These are phyloP conservation scores for Orchestia grillus DNA, from an alignment of 1,140 invertebrate species.

Conservation along the genomic window DNA sequence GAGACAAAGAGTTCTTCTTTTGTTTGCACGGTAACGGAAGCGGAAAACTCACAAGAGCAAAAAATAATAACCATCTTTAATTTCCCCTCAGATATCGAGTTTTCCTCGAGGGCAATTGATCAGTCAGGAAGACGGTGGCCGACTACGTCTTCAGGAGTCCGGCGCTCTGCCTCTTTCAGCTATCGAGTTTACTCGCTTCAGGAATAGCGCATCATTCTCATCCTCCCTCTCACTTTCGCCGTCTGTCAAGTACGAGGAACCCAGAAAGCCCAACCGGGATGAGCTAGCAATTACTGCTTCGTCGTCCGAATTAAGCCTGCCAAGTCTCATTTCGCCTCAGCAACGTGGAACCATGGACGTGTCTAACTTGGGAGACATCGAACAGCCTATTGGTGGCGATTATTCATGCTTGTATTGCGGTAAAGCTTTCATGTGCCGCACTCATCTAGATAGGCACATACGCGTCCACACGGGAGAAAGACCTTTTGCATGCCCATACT, in stretches of 20 bases:
- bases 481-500: constrained; percentile 53
- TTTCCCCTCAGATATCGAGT: constrained; percentile 42
- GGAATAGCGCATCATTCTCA: constrained; percentile 2
- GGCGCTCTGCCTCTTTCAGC: neutral
- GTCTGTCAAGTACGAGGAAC: neutral
- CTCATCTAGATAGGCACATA: constrained; percentile 64
- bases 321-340: neutral
- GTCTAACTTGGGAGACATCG: neutral
- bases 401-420: constrained; percentile 47
- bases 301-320: neutral
- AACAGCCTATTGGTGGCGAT: neutral
- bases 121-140: constrained; percentile 4
- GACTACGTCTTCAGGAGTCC: constrained; percentile 2
- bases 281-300: neutral
- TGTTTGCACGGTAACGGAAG: neutral
- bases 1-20: neutral
- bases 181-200: neutral
- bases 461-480: constrained; percentile 59
- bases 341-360: neutral
- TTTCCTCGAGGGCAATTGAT: neutral
- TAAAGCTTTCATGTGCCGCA: constrained; percentile 44
- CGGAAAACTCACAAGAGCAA: neutral
- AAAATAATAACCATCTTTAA: constrained; percentile 34
- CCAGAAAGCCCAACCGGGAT: neutral
- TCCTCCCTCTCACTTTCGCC: neutral